Percentiles rank a stretch among this genome's conserved stretches.
Evolutionary conservation across 2,113 vertebrate species (phyloP).

Genomic region (Patagioenas fasciata): DNA sequence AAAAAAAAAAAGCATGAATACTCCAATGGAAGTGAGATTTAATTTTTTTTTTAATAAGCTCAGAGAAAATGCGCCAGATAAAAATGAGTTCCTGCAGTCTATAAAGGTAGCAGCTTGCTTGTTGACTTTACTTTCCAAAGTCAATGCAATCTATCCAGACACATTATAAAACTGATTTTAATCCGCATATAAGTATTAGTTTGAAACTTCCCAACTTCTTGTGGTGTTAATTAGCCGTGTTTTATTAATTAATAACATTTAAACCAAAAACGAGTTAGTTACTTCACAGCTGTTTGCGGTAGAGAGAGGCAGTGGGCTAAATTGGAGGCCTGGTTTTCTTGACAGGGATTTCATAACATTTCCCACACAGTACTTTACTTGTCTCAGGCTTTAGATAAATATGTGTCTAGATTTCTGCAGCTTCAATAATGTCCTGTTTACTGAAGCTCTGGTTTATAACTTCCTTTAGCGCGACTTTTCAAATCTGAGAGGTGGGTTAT

Average conservation of each 20-base stretch:
- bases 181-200: background rate
- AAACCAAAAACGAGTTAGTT: background rate
- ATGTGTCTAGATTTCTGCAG: background rate
- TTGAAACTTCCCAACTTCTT: background rate
- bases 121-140: background rate
- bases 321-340: slow-evolving; percentile 13
- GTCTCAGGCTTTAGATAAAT: background rate
- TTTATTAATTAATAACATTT: background rate
- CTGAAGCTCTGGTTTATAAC: background rate
- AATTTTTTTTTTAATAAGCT: background rate
- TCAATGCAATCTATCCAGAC: background rate
- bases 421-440: background rate
- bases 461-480: background rate
- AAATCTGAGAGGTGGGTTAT: background rate
- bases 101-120: background rate
- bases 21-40: background rate
- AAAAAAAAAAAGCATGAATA: background rate
- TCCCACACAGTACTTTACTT: background rate
- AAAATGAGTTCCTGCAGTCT: background rate
- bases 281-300: background rate
- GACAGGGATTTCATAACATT: slow-evolving; percentile 22
- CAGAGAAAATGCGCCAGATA: background rate
- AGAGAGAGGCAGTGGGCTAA: background rate
- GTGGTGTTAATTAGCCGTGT: background rate
- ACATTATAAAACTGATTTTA: background rate